Conservation (phyloP, 2,113 vertebrate genomes). For the Murina feae region DNA sequence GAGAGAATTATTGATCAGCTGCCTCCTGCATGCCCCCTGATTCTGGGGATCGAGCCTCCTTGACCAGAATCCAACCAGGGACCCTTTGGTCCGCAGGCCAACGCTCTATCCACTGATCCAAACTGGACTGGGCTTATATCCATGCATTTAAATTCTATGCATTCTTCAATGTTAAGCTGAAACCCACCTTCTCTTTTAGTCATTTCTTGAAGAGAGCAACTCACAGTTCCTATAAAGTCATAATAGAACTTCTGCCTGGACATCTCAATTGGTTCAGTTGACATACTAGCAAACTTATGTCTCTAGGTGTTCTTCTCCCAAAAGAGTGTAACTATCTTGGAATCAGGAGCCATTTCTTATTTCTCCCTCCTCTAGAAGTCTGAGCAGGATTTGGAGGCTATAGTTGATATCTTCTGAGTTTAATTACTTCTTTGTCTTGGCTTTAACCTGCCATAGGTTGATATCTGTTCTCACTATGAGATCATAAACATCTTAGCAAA, state of each 20-base stretch:
- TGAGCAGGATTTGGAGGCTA: background rate
- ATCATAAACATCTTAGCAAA: background rate
- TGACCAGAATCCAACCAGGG: too few species aligned
- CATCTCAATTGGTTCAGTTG: background rate
- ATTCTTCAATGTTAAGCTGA: slow-evolving; percentile 4
- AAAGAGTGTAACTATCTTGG: background rate
- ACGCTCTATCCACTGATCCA: too few species aligned
- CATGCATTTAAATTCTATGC: background rate
- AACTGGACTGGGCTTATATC: background rate
- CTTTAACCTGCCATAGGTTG: background rate
- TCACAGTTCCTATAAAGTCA: background rate
- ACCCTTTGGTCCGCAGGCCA: too few species aligned
- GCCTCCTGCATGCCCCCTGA: too few species aligned
- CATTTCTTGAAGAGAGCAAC: background rate
- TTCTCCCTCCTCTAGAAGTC: background rate
- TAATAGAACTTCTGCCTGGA: background rate
- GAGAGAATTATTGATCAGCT: too few species aligned
- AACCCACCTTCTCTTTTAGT: background rate
- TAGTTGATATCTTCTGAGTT: background rate
- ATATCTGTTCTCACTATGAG: background rate
- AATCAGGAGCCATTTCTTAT: background rate
- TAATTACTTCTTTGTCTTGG: background rate
- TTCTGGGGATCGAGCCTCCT: too few species aligned
- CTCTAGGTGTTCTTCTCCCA: background rate
- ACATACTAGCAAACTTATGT: background rate